Evolutionary conservation across 30 jellyfish, hydroid and myxozoan genomes (phyloP).

Genomic region (Nemopilema nomurai): DNA sequence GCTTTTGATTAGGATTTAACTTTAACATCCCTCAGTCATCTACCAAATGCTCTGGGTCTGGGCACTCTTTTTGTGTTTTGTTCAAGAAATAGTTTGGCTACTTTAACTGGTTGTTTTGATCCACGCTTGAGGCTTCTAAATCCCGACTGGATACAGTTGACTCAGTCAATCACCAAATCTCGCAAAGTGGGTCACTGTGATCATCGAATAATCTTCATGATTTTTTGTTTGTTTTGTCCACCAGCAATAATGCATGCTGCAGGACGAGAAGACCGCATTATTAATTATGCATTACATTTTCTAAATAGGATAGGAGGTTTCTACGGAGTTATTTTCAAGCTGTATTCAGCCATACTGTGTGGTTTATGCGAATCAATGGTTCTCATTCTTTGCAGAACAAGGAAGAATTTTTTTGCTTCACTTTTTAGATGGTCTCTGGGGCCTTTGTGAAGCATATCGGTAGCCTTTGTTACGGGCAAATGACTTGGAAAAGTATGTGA

Average conservation of each 20-base stretch:
- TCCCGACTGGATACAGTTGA: not conserved
- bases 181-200: not conserved
- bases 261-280: not conserved
- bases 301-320: not conserved
- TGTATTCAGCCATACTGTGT: not conserved
- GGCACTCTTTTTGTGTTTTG: too few relatives aligned
- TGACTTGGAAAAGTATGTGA: not conserved
- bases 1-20: too few relatives aligned
- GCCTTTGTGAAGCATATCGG: not conserved
- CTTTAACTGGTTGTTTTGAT: too few relatives aligned
- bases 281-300: not conserved
- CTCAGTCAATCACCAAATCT: not conserved
- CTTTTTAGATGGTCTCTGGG: not conserved
- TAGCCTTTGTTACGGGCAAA: not conserved
- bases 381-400: not conserved
- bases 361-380: not conserved
- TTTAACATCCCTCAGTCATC: too few relatives aligned
- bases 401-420: not conserved
- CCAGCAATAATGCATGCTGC: not conserved
- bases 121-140: not conserved
- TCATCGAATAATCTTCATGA: not conserved
- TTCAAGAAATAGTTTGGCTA: too few relatives aligned
- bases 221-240: not conserved
- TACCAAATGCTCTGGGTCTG: too few relatives aligned
- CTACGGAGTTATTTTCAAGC: not conserved